Evolutionary conservation across 1,140 invertebrate genomes (phyloP).

Genomic region (Platorchestia sp.): DNA sequence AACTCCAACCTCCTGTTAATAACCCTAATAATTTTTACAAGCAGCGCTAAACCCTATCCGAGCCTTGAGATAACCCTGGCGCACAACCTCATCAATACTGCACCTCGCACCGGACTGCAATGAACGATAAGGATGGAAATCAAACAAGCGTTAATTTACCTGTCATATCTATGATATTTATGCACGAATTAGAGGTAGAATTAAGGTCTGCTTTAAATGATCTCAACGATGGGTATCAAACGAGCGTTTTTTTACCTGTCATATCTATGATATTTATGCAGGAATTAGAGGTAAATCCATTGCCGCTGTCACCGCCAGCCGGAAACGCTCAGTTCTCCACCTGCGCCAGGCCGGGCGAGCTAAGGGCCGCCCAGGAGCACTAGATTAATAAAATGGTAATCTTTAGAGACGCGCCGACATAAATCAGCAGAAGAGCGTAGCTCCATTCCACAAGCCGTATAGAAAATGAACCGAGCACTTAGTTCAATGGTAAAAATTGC

Average conservation of each 20-base stretch:
- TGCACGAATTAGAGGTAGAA: not conserved
- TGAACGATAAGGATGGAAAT: not conserved
- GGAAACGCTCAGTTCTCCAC: not conserved
- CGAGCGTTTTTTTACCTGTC: not conserved
- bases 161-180: not conserved
- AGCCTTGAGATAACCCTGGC: too few species aligned
- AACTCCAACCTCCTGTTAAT: too few species aligned
- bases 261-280: not conserved
- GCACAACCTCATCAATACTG: too few species aligned
- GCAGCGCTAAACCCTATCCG: too few species aligned
- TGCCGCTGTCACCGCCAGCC: not conserved
- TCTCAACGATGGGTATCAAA: not conserved
- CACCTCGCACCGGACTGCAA: too few species aligned
- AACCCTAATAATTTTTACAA: too few species aligned
- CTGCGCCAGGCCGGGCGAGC: not conserved
- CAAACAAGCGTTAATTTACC: not conserved
- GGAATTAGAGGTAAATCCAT: not conserved
- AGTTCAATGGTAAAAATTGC: not conserved
- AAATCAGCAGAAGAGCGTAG: not conserved
- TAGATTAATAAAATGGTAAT: conserved; percentile 1
- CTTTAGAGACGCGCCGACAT: not conserved
- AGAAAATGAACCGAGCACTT: not conserved
- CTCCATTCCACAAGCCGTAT: not conserved
- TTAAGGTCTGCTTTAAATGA: too few species aligned
- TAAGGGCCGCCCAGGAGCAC: not conserved